Base-by-base conservation (phyloP, 2,113 vertebrate genomes). In the Coracopsis vasa region DNA sequence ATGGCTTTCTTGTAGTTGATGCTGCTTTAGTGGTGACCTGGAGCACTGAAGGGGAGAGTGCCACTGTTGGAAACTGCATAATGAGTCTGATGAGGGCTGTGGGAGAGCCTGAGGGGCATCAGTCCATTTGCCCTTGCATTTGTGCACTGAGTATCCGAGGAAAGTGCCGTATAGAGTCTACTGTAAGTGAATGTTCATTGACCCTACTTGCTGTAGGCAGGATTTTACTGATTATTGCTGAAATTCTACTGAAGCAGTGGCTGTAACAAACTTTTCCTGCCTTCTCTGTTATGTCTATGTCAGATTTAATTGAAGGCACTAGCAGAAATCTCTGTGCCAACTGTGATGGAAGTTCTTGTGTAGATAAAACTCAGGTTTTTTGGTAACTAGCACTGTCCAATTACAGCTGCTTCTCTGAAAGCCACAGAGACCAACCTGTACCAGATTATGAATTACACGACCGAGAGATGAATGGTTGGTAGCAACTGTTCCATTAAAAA, bases 51-150 rank as follows among this genome's bases (percentile, higher is more conserved):
- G 23, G 45, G 41, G 37, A 42, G 80, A 87, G 48, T 79, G 78
- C 69, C 17, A 21, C 72, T 81, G 5, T 25, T 91, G 80, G 61
- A 81, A 95, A 45, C 29, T 51, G 54, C 29, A 2, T 77, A 60
- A 80, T 8, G 48, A 75, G 61, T 24, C 37, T 84, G 70, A 28
- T 41, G 70, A 53, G 61, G 72, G 64, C 65, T 83, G 60, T 20
- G 37, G 48, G 80, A 81, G 74, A 84, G 86, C 94, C 70, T 4
- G 56, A 96, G 95, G 94, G 91, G 10, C 41, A 88, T 85, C 84
- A 62, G 66, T 90, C 93, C 93, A 91, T 96, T 95, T 92, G 25
- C 72, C 11, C 24, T 45, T 5, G 1, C 42, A 19, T 94, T 86
- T 74, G 54, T 95, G 72, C 64, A 7, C 50, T 44, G 33, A n/a